Base-by-base conservation (phyloP, 2,113 vertebrate species). In the Pica pica region DNA sequence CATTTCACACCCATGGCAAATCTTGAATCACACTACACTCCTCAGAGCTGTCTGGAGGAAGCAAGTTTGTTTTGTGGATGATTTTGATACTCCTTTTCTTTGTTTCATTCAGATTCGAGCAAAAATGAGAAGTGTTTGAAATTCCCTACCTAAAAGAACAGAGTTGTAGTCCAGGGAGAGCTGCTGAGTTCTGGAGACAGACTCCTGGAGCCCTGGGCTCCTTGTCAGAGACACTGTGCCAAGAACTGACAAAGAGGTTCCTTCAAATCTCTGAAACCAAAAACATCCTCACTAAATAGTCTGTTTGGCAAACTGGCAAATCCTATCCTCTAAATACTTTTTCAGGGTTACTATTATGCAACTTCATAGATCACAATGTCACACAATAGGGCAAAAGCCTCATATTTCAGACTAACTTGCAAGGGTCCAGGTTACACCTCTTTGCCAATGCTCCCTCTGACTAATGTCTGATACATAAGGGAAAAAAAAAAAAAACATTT, bases 1-100 rank as follows among this genome's bases (percentile, higher is more conserved):
- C 37, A 3, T 16, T 63, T n/a, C 71, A 42, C 53, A 47, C 23
- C 0, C 3, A 12, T 0, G 3, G 20, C 27, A 68, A 41, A 21
- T 11, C 52, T 19, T 11, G 11, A 16, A 21, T 26, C 71, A 21
- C 11, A 0, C 39, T 8, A 1, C 15, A 8, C 46, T 52, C 5
- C 55, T 10, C 33, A 27, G 63, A 85, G 50, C 4, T 24, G 19
- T n/a, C 28, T 12, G 10, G 15, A 55, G 31, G 33, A 67, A 37
- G 13, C 23, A 46, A 2, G 12, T 47, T 21, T 6, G 3, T 53
- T 90, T 33, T 8, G 7, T 49, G 22, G 18, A 37, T 4, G 1
- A 28, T 68, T 68, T 57, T 21, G 28, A 37, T 13, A 14, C 2
- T 21, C 9, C 6, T 76, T 42, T 67, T 31, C 69, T 65, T 82